Conservation (phyloP, 2,888 invertebrate genomes). For the Parnassius apollo region DNA sequence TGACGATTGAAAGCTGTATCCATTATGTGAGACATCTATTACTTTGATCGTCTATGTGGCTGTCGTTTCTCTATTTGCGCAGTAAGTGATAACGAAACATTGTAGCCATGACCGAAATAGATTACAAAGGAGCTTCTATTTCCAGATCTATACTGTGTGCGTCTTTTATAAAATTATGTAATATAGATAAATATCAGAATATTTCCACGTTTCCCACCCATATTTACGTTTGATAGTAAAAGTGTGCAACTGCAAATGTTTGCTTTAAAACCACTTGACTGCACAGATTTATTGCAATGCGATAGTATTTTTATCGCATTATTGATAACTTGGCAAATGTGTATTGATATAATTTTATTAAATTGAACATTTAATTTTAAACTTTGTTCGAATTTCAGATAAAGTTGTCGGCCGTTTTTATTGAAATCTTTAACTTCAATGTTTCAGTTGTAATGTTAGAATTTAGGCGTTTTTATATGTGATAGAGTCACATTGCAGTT, state of each 20-base stretch:
- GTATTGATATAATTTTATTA: slow-evolving; percentile 13
- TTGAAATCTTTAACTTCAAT: too few relatives aligned
- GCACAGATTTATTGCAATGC: slow-evolving; percentile 25
- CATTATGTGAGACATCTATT: too few relatives aligned
- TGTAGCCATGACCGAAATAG: background rate
- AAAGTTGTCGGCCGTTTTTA: too few relatives aligned
- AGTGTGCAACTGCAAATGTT: slow-evolving; percentile 19
- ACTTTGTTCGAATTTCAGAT: background rate
- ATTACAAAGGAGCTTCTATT: background rate
- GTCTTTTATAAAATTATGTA: background rate
- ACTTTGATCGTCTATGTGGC: too few relatives aligned
- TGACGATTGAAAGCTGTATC: too few relatives aligned
- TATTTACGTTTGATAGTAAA: slow-evolving; percentile 16
- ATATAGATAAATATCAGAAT: slow-evolving; percentile 6
- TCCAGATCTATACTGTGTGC: background rate
- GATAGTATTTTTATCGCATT: slow-evolving; percentile 4
- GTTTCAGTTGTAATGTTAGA: too few relatives aligned
- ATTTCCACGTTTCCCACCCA: slow-evolving; percentile 24
- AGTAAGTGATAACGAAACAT: background rate
- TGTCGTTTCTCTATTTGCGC: background rate
- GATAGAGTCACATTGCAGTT: too few relatives aligned
- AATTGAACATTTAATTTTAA: slow-evolving; percentile 15
- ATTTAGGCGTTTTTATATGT: too few relatives aligned
- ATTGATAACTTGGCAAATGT: slow-evolving; percentile 9
- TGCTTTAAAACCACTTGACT: slow-evolving; percentile 21